Percentiles rank a stretch among this genome's conserved stretches.
Evolutionary conservation across 2,797 vertebrate species (phyloP).

Genomic region (Leucoraja ocellata): DNA sequence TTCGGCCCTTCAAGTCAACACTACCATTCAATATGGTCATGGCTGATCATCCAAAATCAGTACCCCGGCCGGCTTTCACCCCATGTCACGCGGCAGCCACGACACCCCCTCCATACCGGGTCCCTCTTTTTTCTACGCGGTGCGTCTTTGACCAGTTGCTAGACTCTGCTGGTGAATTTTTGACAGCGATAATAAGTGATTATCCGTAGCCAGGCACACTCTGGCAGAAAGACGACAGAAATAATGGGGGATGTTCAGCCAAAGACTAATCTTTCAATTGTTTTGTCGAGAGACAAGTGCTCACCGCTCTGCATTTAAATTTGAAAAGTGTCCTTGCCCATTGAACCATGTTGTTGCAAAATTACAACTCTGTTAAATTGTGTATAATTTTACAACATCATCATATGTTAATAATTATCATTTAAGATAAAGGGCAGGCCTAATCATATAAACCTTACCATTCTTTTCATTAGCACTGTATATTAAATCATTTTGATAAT

Average conservation of each 20-base stretch:
- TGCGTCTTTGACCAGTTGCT: background rate
- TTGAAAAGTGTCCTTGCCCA: background rate
- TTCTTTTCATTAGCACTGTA: background rate
- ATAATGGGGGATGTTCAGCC: background rate
- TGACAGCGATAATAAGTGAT: background rate
- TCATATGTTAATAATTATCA: background rate
- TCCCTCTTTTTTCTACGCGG: too few relatives aligned
- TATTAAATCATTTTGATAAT: too few relatives aligned
- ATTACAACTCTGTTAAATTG: background rate
- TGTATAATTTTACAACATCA: slow-evolving; percentile 1
- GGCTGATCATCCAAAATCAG: too few relatives aligned
- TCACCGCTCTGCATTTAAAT: background rate
- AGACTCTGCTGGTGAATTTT: background rate
- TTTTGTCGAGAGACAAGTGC: background rate
- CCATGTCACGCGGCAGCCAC: too few relatives aligned
- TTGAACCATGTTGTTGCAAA: slow-evolving; percentile 2
- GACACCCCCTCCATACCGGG: too few relatives aligned
- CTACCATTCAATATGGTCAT: too few relatives aligned
- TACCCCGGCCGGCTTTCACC: too few relatives aligned
- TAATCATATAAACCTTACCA: background rate
- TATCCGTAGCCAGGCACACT: background rate
- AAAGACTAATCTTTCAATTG: background rate
- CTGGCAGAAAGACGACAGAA: background rate
- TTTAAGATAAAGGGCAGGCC: background rate
- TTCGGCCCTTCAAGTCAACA: too few relatives aligned